Evolutionary conservation across 2,797 vertebrate genomes (phyloP).

Genomic region (Phalloptychus januarius): DNA sequence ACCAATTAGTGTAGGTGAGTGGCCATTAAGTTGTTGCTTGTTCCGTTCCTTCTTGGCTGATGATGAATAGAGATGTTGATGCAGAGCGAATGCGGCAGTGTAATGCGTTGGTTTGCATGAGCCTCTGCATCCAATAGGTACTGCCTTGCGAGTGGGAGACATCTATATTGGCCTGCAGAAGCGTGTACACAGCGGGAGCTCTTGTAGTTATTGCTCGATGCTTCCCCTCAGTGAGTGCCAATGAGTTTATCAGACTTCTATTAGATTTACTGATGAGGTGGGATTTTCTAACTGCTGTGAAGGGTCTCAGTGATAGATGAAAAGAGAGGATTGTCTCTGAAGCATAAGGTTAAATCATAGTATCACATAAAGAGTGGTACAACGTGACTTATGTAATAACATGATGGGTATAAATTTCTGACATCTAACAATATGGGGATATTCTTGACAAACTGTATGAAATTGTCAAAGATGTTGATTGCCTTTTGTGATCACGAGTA

Average conservation of each 20-base stretch:
- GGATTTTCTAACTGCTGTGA: constrained; percentile 35
- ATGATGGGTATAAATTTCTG: neutral
- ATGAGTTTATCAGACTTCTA: constrained; percentile 73
- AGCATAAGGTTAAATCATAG: constrained; percentile 27
- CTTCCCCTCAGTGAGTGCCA: constrained; percentile 64
- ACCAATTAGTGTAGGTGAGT: constrained; percentile 36
- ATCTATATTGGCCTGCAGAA: constrained; percentile 55
- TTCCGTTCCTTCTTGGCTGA: constrained; percentile 25
- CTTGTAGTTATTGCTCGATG: constrained; percentile 66
- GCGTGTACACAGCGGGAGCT: constrained; percentile 60
- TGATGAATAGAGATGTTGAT: constrained; percentile 49
- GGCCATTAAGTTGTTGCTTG: constrained; percentile 36
- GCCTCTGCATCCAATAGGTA: constrained; percentile 19
- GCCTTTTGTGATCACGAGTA: neutral
- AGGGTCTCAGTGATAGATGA: constrained; percentile 29
- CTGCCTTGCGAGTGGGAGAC: constrained; percentile 42
- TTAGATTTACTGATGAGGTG: constrained; percentile 68
- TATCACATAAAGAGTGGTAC: constrained; percentile 25
- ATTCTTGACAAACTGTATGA: neutral
- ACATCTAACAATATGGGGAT: neutral
- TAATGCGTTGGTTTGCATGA: constrained; percentile 42
- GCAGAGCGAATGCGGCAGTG: constrained; percentile 39
- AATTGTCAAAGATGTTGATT: neutral
- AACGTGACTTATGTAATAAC: neutral
- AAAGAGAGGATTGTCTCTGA: constrained; percentile 33